Evolutionary conservation across 2,113 vertebrate genomes (phyloP), one percentile per base, ranked within the genome.

Genomic region (Phylloscopus whistleri): DNA sequence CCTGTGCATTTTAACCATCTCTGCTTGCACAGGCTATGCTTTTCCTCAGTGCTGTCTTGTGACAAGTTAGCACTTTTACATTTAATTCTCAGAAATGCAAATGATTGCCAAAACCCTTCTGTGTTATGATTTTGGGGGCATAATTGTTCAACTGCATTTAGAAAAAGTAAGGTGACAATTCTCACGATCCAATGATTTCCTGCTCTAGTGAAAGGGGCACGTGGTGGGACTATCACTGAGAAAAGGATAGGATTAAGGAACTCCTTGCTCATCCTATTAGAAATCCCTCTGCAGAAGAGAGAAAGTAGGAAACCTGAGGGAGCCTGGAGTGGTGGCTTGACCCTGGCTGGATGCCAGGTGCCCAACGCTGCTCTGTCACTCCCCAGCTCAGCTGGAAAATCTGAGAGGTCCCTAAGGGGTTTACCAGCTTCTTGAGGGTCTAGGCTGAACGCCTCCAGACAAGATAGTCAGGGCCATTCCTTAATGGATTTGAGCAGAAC

Each of bases 81-180:
- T 72, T 85, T 73, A 52, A 73, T 49, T 66, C 53, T 81, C 66
- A 75, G 58, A 89, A 92, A 56, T n/a, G 9, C 23, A 82, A 64
- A 74, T 62, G 19, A 60, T 15, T 37, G 41, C 31, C 56, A 72
- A 89, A 92, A 26, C 6, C 13, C 35, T 90, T 48, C 73, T 2
- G 0, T 2, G 5, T 6, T 44, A 43, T 0, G 1, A 7, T 35
- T 75, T 74, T 58, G 48, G 27, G 22, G 28, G 5, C 6, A 18
- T 72, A 33, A 58, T 69, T 69, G 30, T 74, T 70, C 85, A 95
- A 58, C 3, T 55, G 23, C 16, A 13, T 74, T 89, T 63, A 52
- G 35, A 31, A 89, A 89, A 75, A 53, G 20, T 24, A 56, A 22
- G 17, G 37, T 56, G 53, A 19, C 9, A 49, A 23, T 89, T 84